Conservation (phyloP, 2,888 invertebrate genomes). For the Drosophila longiperda region DNA sequence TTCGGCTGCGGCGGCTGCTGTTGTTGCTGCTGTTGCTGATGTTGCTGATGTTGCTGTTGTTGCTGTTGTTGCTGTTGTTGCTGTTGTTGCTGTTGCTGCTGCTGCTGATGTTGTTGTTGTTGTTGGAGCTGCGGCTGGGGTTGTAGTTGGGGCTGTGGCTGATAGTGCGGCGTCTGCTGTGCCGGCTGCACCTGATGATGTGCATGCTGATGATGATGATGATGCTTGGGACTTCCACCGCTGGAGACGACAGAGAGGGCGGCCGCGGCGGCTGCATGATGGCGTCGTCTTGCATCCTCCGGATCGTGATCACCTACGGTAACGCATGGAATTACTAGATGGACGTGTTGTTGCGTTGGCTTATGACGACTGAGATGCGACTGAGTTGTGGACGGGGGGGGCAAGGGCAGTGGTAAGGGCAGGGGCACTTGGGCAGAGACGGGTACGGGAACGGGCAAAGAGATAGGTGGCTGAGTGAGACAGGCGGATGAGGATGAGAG, state of each 20-base stretch:
- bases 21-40: constrained; percentile 40
- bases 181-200: constrained; percentile 68
- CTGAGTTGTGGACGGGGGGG: constrained; percentile 45
- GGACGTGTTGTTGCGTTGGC: constrained; percentile 86
- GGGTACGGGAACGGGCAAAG: constrained; percentile 15
- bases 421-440: constrained; percentile 31
- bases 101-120: constrained; percentile 3
- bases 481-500: constrained; percentile 10
- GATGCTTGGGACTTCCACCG: constrained; percentile 75
- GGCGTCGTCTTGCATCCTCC: constrained; percentile 87
- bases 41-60: constrained; percentile 45
- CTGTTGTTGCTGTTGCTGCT: not conserved
- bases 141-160: constrained; percentile 56
- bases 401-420: constrained; percentile 29
- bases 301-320: constrained; percentile 90
- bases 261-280: constrained; percentile 69
- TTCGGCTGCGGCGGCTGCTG: constrained; percentile 76
- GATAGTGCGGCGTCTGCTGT: constrained; percentile 49
- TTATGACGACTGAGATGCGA: constrained; percentile 78
- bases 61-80: constrained; percentile 42
- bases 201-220: constrained; percentile 73
- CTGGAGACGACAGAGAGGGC: constrained; percentile 31
- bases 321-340: constrained; percentile 92
- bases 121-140: constrained; percentile 42
- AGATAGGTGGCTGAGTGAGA: constrained; percentile 20